Base-by-base conservation (phyloP, 2,113 vertebrate genomes). In the Eudyptes chrysolophus region DNA sequence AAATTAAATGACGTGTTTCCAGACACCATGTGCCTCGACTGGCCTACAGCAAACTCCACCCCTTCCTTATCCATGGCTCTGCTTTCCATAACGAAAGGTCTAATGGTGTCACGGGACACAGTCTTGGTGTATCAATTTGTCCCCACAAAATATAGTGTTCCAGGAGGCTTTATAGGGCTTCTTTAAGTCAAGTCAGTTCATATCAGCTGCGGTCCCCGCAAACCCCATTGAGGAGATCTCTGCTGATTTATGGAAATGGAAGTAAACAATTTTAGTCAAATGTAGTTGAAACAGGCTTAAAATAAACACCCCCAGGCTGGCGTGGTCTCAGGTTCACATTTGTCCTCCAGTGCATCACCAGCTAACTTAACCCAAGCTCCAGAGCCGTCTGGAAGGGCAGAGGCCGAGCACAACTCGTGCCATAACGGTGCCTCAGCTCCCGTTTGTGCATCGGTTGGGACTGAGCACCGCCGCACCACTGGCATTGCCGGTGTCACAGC, bases 271-370 rank as follows among this genome's bases (percentile, higher is more conserved):
- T n/a, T 26, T 11, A 69, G 54, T 38, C 27, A 57, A 88, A 74
- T 40, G 10, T 25, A 42, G 51, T 16, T 55, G 24, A 54, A 87
- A 79, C 12, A n/a, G 71, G 64, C 16, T 52, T 65, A 54, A 92
- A 80, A 68, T 12, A 87, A 78, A n/a, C 38, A 40, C 12, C 16
- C 16, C 36, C 36, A 20, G 20, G 32, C 84, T 32, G 52, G 7
- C 0, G 0, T 22, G 32, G 48, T 25, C 55, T 68, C 1, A 1
- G 22, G 10, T 16, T 80, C n/a, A 38, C 12, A 14, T 21, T 17
- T 57, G 16, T n/a, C 42, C 69, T 57, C 30, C 27, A 16, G 11
- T 19, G 12, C 65, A 20, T 29, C 4, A 1, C 18, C 26, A 64
- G 36, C 19, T 48, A 30, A 30, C 11, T 49, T 38, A 72, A 36